Percentiles rank a stretch among this genome's conserved stretches.
These are phyloP conservation scores for Chironomus tentans DNA, from an alignment of 2,888 invertebrate genomes.

Conservation along the genomic window DNA sequence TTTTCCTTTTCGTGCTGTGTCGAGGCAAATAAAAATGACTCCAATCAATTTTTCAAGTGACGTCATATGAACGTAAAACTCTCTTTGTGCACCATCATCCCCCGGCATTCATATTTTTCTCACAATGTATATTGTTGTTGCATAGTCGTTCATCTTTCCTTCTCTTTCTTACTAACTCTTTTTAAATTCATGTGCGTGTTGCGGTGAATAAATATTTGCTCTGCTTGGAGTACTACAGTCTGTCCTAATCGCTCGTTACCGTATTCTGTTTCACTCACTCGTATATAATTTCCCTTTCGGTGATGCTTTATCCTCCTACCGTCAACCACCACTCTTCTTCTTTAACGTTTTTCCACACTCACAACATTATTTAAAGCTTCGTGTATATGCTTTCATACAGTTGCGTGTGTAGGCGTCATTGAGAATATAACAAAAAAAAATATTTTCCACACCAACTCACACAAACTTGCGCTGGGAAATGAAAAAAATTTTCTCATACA, in stretches of 20 bases:
- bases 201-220: background rate
- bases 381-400: no score
- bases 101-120: background rate
- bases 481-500: background rate
- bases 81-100: conserved; percentile 12
- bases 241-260: background rate
- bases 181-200: background rate
- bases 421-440: background rate
- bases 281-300: no score
- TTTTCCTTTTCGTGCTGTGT: background rate
- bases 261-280: no score
- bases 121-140: background rate
- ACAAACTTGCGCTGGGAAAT: background rate
- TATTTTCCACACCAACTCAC: background rate
- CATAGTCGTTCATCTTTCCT: background rate
- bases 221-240: background rate
- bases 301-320: no score
- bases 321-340: background rate
- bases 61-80: conserved; percentile 22
- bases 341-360: no score
- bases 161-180: background rate
- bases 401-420: conserved; percentile 10
- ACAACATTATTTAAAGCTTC: no score
- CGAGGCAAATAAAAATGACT: background rate
- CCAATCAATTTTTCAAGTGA: conserved; percentile 19